phyloP scores from a whole-genome alignment of 2,113 vertebrate genomes.

The Pipra filicauda region DNA sequence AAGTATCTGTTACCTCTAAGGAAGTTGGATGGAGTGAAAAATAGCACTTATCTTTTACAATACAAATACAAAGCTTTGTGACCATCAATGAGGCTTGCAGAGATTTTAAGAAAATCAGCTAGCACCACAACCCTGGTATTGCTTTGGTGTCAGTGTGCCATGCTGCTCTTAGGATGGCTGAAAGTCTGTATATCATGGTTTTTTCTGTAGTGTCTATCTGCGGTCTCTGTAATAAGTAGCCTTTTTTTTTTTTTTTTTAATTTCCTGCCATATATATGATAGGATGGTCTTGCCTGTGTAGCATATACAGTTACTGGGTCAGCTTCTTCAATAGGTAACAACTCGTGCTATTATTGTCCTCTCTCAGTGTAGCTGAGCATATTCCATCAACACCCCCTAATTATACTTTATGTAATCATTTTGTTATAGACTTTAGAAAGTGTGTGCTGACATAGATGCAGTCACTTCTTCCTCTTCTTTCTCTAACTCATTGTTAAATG shows the following conservation, averaged over 20 bases:
- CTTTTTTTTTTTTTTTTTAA: not conserved
- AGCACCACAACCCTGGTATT: not conserved
- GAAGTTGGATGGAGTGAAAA: not conserved
- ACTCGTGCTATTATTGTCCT: not conserved
- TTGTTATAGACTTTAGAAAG: not conserved
- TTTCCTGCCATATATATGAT: not conserved
- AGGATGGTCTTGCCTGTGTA: not conserved
- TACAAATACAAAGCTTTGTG: not conserved
- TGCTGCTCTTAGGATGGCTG: not conserved
- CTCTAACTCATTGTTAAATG: not conserved
- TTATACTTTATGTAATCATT: not conserved
- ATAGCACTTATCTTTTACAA: not conserved
- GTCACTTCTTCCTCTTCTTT: not conserved
- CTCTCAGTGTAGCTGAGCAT: not conserved
- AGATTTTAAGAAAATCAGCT: not conserved
- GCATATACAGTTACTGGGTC: not conserved
- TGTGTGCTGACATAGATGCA: not conserved
- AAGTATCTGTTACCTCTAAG: not conserved
- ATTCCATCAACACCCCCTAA: accelerated
- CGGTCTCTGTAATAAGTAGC: not conserved
- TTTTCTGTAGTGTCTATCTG: not conserved
- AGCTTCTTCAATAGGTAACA: not conserved
- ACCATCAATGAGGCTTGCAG: not conserved
- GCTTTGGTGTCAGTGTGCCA: not conserved
- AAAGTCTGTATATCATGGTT: not conserved